A percentile compares a stretch with the other conserved stretches of the same genome.
Evolutionary conservation across 2,113 vertebrate genomes (phyloP).

Genomic region (Paradoxurus hermaphroditus): DNA sequence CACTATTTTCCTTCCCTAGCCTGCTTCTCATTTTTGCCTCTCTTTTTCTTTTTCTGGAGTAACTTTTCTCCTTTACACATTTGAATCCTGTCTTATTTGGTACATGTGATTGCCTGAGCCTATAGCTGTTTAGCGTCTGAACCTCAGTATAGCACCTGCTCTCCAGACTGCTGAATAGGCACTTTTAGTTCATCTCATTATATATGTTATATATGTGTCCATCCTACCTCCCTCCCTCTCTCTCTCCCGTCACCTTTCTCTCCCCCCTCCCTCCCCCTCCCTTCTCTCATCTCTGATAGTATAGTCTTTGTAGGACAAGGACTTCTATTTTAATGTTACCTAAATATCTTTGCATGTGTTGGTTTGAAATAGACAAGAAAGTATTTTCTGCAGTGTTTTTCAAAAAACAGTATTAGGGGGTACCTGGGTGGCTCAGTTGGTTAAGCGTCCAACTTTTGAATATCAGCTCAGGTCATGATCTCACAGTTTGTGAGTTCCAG

Average conservation of each 20-base stretch:
- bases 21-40: neutral
- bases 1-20: neutral
- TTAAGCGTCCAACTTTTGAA: too few relatives aligned
- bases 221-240: too few relatives aligned
- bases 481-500: too few relatives aligned
- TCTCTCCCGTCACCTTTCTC: neutral
- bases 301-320: neutral
- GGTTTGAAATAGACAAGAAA: neutral
- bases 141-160: neutral
- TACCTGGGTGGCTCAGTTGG: too few relatives aligned
- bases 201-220: neutral
- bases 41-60: neutral
- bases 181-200: neutral
- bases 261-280: too few relatives aligned
- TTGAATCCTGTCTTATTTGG: neutral
- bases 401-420: neutral
- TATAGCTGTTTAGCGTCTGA: neutral
- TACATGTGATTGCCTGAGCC: neutral
- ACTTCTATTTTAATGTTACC: slow-evolving; percentile 1
- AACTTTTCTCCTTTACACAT: neutral
- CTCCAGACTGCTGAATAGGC: neutral
- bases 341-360: neutral
- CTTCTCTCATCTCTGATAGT: too few relatives aligned
- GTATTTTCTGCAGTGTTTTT: neutral
- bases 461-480: too few relatives aligned